Conservation (phyloP, 1,140 invertebrate genomes). For the Atta colombica region DNA sequence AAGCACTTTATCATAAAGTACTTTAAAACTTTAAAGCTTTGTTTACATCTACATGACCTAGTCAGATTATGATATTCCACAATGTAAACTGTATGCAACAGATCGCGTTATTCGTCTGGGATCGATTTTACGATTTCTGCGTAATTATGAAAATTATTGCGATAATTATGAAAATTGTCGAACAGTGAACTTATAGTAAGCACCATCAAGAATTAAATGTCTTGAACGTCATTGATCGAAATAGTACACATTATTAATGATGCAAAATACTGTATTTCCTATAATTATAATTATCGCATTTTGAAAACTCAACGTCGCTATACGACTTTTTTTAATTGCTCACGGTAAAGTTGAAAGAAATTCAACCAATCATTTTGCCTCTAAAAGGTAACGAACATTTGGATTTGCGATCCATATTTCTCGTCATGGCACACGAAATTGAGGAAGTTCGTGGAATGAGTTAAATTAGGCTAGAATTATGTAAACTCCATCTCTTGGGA, state of each 20-base stretch:
- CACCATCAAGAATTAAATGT: background rate
- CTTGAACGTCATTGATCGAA: conserved; percentile 4
- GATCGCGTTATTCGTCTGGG: background rate
- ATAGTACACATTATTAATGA: background rate
- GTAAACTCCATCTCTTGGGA: background rate
- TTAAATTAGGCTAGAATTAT: conserved; percentile 34
- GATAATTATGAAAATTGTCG: conserved; percentile 33
- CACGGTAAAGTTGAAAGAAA: background rate
- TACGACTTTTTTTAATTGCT: background rate
- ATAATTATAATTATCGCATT: background rate
- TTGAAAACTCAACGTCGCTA: background rate
- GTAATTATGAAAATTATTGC: no score
- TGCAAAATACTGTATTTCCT: background rate
- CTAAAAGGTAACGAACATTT: background rate
- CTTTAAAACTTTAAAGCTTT: conserved; percentile 24
- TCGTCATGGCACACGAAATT: background rate
- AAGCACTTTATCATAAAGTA: conserved; percentile 5
- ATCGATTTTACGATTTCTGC: conserved; percentile 11
- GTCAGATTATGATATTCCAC: conserved; percentile 15
- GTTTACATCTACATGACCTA: conserved; percentile 4
- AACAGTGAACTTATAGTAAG: background rate
- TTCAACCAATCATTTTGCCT: no score
- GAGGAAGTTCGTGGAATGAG: background rate
- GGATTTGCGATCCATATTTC: background rate
- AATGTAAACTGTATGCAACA: conserved; percentile 2